Base-by-base conservation (phyloP, 1,140 invertebrate species). In the Diorhabda sublineata region DNA sequence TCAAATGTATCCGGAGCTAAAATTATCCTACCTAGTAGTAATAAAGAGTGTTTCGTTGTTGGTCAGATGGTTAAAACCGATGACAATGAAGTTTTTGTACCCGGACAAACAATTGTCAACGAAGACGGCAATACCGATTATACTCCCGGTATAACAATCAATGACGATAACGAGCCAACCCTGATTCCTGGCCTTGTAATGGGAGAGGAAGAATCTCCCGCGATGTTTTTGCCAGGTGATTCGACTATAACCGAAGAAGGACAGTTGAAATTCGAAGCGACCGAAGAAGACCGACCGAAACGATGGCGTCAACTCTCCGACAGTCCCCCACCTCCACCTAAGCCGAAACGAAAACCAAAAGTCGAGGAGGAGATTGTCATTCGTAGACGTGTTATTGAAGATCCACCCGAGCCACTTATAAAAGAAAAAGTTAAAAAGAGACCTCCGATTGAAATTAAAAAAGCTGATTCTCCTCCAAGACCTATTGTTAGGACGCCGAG, bases 91-190 rank as follows among this genome's bases (percentile, higher is more conserved):
- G 78, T 89, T 43, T 91, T 92, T 77, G 84, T 91, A 4, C 89
- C 90, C 2, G 90, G 91, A 41, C 89, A 91, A 79, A 89, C 89
- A 6, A 79, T 91, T n/a, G 81, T 87, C 71, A 89, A 87, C 3
- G 86, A 88, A 42, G 80, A 85, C 60, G 89, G 89, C 26, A 83
- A 26, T 9, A 67, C 83, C 47, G 80, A 85, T 66, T 93, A 92
- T 79, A 86, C 90, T 61, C 89, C 91, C 9, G 91, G 91, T 3
- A 84, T 91, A 57, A 91, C 87, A 52, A 84, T 92, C 26, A 84
- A 87, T 70, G 87, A 88, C 3, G 86, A 88, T 7, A 81, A 86
- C 58, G 89, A 89, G 9, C 86, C 89, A 2, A 81, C 86, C 45
- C 82, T 92, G 43, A 84, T 92, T 68, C 88, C 91, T 5, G 79